These are phyloP conservation scores for Zosterops hypoxanthus DNA, from an alignment of 2,113 vertebrate species.

Conservation along the genomic window DNA sequence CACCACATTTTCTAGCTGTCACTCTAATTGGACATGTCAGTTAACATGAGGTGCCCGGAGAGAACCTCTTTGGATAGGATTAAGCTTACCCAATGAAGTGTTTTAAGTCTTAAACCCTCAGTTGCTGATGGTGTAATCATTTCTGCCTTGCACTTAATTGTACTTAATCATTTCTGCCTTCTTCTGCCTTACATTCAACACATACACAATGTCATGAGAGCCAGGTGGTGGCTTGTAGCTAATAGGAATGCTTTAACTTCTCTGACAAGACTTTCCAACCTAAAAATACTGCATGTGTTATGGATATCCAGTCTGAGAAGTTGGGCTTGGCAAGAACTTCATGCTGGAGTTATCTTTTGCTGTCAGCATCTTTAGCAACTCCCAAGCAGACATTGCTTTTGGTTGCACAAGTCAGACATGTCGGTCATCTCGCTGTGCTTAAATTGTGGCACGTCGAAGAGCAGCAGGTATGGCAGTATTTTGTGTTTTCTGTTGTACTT, in stretches of 20 bases:
- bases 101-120: constrained; percentile 70
- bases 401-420: constrained; percentile 69
- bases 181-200: neutral
- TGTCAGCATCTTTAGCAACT: neutral
- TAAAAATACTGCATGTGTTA: neutral
- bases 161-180: constrained; percentile 56
- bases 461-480: constrained; percentile 70
- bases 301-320: constrained; percentile 25
- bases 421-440: constrained; percentile 79
- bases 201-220: neutral
- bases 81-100: constrained; percentile 72
- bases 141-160: constrained; percentile 30
- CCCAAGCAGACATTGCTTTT: neutral
- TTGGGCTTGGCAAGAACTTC: constrained; percentile 17
- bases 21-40: constrained; percentile 82
- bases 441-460: constrained; percentile 74
- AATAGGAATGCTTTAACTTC: neutral
- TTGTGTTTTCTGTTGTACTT: neutral
- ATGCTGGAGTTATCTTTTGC: neutral
- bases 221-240: neutral
- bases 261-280: neutral
- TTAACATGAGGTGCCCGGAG: constrained; percentile 79
- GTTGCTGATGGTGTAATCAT: constrained; percentile 68
- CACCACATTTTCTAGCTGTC: constrained; percentile 70
- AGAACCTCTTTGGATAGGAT: constrained; percentile 72